Evolutionary conservation across 2,797 vertebrate species (phyloP), one percentile per base, ranked within the genome.

Genomic region (Carcharodon carcharias): DNA sequence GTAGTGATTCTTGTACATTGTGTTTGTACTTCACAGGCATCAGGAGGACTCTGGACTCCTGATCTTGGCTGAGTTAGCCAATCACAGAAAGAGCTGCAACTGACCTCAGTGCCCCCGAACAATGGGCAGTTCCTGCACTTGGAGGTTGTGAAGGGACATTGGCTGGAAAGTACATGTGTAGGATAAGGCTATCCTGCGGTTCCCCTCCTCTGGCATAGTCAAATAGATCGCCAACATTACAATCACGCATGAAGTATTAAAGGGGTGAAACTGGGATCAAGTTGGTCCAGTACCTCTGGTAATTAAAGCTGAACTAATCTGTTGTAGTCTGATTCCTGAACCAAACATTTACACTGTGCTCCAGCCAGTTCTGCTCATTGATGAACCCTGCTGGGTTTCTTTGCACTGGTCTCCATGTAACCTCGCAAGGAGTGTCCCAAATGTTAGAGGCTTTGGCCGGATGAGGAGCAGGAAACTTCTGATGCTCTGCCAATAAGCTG

Each of bases 1-100:
- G 99, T 99, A 96, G 96, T 97, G 6, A 31, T 58, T 4, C 31
- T 35, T 91, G 73, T 61, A 40, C 21, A n/a, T n/a, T 80, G 73
- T 6, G 35, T n/a, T 80, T 14, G 12, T 40, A 40, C 35, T 77
- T 77, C 11, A 35, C 11, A 77, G 73, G 2, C 35, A 77, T 77
- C 73, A 40, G 35, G n/a, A 35, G 31, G 31, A 14, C 14, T 87
- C 80, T 0, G 35, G 50, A 14, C 21, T 26, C 56, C 92, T n/a
- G 58, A 31, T 26, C 6, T 2, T 0, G 31, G 54, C 50, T 56
- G 12, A 45, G 9, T 35, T 58, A 56, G 50, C 31, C 69, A 0
- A 56, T 56, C 23, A 11, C 9, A 56, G 26, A 16, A 35, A 4
- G 0, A 56, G 12, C 5, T 23, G 54, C 21, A 16, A 31, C 56